A percentile compares a stretch with the other conserved stretches of the same genome.
Conservation (phyloP, 1,140 invertebrate species). For the Pinna nobilis region DNA sequence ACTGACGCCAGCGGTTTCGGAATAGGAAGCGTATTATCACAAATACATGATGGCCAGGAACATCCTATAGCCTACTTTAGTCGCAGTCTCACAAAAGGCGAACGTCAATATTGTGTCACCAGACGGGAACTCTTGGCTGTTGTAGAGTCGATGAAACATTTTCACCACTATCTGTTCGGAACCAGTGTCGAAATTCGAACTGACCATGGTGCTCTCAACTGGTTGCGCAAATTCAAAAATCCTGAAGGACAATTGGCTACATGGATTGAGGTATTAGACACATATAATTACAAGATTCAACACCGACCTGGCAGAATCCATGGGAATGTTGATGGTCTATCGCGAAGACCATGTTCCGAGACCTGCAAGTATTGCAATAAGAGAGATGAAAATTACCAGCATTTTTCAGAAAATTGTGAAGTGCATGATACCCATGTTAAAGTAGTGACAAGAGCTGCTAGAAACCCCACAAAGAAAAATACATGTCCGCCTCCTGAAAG, state of each 20-base stretch:
- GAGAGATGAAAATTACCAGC: not conserved
- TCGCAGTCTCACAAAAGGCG: not conserved
- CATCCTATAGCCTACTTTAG: slow-evolving; percentile 7
- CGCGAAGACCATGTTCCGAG: not conserved
- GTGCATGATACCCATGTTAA: not conserved
- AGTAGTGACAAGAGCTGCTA: not conserved
- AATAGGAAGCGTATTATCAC: slow-evolving; percentile 8
- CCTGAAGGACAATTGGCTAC: slow-evolving; percentile 3
- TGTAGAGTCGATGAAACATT: slow-evolving; percentile 6
- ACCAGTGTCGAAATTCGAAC: not conserved
- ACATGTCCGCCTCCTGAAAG: not conserved
- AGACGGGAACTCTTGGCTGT: slow-evolving; percentile 19
- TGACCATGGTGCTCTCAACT: not conserved
- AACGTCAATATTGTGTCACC: slow-evolving; percentile 1
- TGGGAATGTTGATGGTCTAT: not conserved
- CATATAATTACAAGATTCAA: slow-evolving; percentile 7
- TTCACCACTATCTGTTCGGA: slow-evolving; percentile 19
- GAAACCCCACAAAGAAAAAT: not conserved
- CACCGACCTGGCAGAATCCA: not conserved
- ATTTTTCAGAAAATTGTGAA: not conserved
- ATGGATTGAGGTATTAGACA: slow-evolving; percentile 4
- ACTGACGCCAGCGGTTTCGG: not conserved
- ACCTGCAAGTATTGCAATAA: not conserved
- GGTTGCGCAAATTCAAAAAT: slow-evolving; percentile 15
- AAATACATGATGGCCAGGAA: slow-evolving; percentile 5